Evolutionary conservation across 2,797 vertebrate genomes (phyloP).

Genomic region (Parauchenoglanis punctatus): DNA sequence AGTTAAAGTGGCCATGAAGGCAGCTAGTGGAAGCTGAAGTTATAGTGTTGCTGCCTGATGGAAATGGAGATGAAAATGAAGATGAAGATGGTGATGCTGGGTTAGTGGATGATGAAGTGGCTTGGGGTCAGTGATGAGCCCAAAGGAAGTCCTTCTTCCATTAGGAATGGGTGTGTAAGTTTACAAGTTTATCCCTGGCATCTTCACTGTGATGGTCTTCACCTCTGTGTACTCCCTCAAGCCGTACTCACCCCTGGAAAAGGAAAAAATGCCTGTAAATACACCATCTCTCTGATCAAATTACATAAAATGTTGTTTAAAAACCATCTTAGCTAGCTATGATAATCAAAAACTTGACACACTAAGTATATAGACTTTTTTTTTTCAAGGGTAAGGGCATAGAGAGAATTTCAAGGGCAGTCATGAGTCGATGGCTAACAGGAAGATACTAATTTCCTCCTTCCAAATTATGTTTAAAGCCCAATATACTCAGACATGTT

Average conservation of each 20-base stretch:
- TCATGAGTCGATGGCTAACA: neutral
- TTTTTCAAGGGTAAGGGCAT: no score
- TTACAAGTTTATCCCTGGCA: slow-evolving; percentile 96
- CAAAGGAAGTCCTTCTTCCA: slow-evolving; percentile 64
- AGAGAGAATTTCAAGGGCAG: neutral
- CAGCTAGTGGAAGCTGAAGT: slow-evolving; percentile 38
- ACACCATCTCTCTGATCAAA: neutral
- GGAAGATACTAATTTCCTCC: neutral
- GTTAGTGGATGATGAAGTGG: slow-evolving; percentile 45
- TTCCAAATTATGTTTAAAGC: neutral
- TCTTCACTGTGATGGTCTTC: slow-evolving; percentile 98
- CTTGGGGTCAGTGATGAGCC: slow-evolving; percentile 53
- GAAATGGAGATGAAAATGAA: slow-evolving; percentile 25
- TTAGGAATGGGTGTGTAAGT: slow-evolving; percentile 49
- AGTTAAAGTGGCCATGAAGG: slow-evolving; percentile 43
- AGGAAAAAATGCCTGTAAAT: neutral
- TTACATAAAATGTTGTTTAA: neutral
- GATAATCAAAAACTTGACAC: neutral
- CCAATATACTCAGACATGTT: neutral
- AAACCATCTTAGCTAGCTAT: neutral
- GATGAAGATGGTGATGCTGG: slow-evolving; percentile 45
- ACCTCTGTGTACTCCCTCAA: slow-evolving; percentile 95
- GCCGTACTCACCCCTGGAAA: slow-evolving; percentile 89
- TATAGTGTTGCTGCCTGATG: slow-evolving; percentile 35
- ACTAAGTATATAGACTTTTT: neutral